Percentiles rank a stretch among this genome's conserved stretches.
phyloP scores from a whole-genome alignment of 2,888 invertebrate genomes.

The Parnassius mnemosyne region DNA sequence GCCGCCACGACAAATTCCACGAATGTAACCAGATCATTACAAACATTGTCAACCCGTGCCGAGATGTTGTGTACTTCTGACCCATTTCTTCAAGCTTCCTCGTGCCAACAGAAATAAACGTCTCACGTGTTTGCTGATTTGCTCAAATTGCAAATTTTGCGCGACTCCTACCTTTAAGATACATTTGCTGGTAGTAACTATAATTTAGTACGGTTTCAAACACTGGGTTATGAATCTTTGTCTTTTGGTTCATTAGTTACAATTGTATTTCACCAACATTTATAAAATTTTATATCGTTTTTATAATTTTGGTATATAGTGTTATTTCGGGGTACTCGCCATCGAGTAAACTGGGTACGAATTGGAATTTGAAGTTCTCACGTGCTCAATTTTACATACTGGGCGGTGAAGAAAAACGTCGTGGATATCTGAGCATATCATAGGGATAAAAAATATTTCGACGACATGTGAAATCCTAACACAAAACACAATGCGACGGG shows the following conservation, averaged over 20 bases:
- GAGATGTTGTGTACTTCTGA: constrained; percentile 18
- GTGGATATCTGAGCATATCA: no score
- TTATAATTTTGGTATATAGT: no score
- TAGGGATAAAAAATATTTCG: no score
- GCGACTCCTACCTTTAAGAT: constrained; percentile 6
- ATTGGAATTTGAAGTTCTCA: no score
- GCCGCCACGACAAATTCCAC: neutral
- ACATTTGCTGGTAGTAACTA: constrained; percentile 1
- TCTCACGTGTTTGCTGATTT: constrained; percentile 5
- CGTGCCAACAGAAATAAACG: constrained; percentile 25
- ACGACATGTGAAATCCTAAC: no score
- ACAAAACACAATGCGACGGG: no score
- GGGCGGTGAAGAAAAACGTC: no score
- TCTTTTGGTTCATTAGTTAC: neutral
- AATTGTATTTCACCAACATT: neutral
- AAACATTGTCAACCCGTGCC: constrained; percentile 12
- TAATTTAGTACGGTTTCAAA: neutral
- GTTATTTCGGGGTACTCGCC: no score
- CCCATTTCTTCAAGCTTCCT: constrained; percentile 19
- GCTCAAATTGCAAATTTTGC: constrained; percentile 12
- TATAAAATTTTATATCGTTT: neutral
- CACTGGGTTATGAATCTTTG: neutral
- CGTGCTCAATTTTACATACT: no score
- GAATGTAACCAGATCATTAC: constrained; percentile 11
- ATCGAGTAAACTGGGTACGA: no score